Base-by-base conservation (phyloP, 2,797 vertebrate genomes). In the Scleropages formosus region DNA sequence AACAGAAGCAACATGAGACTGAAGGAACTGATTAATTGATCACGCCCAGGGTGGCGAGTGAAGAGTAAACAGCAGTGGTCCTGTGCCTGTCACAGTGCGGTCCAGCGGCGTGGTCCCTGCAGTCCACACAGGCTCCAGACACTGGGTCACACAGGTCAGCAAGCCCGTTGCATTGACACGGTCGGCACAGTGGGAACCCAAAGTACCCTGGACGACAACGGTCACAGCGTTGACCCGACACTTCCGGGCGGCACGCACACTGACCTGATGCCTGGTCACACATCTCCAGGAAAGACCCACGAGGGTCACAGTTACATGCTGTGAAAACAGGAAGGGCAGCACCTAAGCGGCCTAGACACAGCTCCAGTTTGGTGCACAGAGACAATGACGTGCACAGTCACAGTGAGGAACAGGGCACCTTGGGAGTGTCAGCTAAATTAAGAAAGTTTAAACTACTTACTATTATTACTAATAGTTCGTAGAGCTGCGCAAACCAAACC, bases 251-350 rank as follows among this genome's bases (percentile, higher is more conserved):
- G 82, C 95, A 97, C 0, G 82, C 81, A 72, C 95, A 97, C 80
- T 95, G 94, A 72, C 95, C 95, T 0, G 89, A 91, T 78, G 87
- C 79, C 83, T 93, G 93, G 84, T 97, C 94, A 0, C 95, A 96
- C 7, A 91, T 72, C 0, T 86, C 39, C 0, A 87, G 87, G 67
- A 89, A 61, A 0, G 95, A 94, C 53, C 95, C 94, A 8, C 72
- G 84, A 0, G 85, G 88, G 72, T 97, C 90, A 75, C 95, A 96
- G 18, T 91, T 83, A 18, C 95, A 96, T 0, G 80, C 95, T 97
- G 86, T 20, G 75, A 79, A 73, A 82, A 64, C 26, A 0, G 78
- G 79, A 78, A 59, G 78, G 80, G 78, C 31, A 58, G 53, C 3
- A 58, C 53, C 53, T 56, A 53, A 39, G 31, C 31, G 39, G 31